These are phyloP conservation scores for Siniperca knerii DNA, from an alignment of 2,113 vertebrate genomes.

Conservation along the genomic window DNA sequence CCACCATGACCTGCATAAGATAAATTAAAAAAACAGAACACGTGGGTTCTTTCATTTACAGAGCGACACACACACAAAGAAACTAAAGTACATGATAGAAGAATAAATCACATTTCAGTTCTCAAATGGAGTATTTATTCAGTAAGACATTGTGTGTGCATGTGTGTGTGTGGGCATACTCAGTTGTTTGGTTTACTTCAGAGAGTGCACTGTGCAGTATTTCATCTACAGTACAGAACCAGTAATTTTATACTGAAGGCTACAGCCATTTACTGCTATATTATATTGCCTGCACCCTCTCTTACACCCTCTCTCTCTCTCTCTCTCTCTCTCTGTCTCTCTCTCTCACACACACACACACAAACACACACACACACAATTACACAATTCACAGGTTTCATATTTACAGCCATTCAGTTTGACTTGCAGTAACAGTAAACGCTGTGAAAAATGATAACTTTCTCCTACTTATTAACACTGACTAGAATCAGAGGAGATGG, in stretches of 20 bases:
- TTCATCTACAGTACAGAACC: conserved; percentile 33
- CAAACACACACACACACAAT: not conserved
- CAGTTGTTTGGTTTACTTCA: conserved; percentile 24
- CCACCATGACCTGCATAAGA: conserved; percentile 8
- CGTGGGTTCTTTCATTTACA: not conserved
- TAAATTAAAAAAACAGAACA: not conserved
- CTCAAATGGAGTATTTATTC: conserved; percentile 40
- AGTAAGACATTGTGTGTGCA: conserved; percentile 9
- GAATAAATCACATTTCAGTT: conserved; percentile 31
- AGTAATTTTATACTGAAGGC: conserved; percentile 43
- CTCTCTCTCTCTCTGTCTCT: not conserved
- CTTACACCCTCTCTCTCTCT: not conserved
- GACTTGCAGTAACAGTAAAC: not conserved
- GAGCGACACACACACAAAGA: not conserved
- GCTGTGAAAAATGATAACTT: conserved; percentile 18
- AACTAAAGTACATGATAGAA: not conserved
- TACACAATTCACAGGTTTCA: conserved; percentile 29
- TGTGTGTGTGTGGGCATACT: conserved; percentile 8
- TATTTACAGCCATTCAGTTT: conserved; percentile 7
- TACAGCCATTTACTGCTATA: conserved; percentile 33
- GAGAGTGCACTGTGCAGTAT: conserved; percentile 34
- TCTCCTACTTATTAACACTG: conserved; percentile 45
- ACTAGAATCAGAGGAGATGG: conserved; percentile 33
- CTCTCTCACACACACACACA: not conserved
- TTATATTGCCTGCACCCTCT: not conserved